A percentile compares a stretch with the other conserved stretches of the same genome.
Conservation (phyloP, 2,113 vertebrate genomes). For the Mirza zaza region DNA sequence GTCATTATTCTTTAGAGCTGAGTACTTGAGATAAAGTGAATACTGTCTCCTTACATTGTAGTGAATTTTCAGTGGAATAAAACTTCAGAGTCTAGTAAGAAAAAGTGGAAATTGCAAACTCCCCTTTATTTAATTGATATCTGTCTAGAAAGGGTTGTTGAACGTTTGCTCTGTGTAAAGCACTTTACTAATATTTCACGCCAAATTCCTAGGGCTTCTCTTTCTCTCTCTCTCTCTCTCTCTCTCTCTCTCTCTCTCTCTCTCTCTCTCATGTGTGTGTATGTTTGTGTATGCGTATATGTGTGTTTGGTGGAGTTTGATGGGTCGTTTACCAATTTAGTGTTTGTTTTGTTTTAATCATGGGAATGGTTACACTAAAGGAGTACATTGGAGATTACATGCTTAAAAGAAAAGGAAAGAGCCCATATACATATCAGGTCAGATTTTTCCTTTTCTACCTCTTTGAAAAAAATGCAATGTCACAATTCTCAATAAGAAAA, state of each 20-base stretch:
- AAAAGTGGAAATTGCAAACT: background rate
- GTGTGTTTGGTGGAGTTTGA: background rate
- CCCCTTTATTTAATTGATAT: background rate
- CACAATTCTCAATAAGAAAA: background rate
- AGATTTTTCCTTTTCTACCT: background rate
- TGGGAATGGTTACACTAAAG: background rate
- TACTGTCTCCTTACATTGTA: background rate
- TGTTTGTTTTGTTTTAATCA: background rate
- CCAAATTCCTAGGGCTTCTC: background rate
- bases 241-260: background rate
- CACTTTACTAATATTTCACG: background rate
- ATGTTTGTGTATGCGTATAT: fast-evolving
- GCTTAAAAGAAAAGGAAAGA: background rate
- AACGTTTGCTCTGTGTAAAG: background rate
- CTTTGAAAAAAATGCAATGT: background rate
- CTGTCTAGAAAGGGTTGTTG: background rate
- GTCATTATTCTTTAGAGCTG: background rate
- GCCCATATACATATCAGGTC: background rate
- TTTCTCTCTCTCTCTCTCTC: background rate
- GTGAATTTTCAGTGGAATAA: background rate
- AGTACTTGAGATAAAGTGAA: background rate
- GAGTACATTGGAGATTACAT: background rate
- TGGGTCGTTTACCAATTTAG: background rate
- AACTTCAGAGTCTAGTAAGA: background rate
- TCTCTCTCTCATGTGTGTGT: too few species aligned